These are phyloP conservation scores for Eurosta solidaginis DNA, from an alignment of 1,140 invertebrate genomes.

Conservation along the genomic window DNA sequence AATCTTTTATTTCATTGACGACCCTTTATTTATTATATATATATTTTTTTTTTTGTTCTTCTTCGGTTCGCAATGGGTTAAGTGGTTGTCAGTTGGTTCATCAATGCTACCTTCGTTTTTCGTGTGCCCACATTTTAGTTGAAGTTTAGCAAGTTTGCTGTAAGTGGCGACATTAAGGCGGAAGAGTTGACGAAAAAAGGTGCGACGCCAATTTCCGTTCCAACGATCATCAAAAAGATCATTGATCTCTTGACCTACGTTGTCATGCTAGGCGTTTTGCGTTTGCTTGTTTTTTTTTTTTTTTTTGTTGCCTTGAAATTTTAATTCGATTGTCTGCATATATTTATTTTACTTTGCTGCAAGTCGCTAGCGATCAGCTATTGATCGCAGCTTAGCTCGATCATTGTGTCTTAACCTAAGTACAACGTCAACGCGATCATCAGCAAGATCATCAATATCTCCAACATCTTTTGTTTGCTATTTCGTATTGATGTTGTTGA, in stretches of 20 bases:
- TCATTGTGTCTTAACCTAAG: neutral
- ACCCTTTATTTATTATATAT: too few relatives aligned
- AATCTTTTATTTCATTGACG: neutral
- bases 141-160: neutral
- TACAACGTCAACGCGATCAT: neutral
- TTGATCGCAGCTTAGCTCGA: neutral
- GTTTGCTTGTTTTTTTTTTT: neutral
- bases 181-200: neutral
- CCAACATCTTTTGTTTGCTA: neutral
- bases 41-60: too few relatives aligned
- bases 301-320: too few relatives aligned
- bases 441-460: neutral
- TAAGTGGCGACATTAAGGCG: neutral
- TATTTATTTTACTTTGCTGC: neutral
- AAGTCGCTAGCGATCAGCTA: neutral
- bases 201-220: slow-evolving; percentile 23
- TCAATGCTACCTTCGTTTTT: neutral
- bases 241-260: neutral
- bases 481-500: neutral
- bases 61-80: neutral
- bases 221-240: neutral
- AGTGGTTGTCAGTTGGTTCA: neutral
- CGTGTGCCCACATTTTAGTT: neutral
- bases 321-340: too few relatives aligned
- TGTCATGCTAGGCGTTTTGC: neutral